Evolutionary conservation across 2,888 invertebrate species (phyloP), one percentile per base, ranked within the genome.

Genomic region (Sphecodes monilicornis): DNA sequence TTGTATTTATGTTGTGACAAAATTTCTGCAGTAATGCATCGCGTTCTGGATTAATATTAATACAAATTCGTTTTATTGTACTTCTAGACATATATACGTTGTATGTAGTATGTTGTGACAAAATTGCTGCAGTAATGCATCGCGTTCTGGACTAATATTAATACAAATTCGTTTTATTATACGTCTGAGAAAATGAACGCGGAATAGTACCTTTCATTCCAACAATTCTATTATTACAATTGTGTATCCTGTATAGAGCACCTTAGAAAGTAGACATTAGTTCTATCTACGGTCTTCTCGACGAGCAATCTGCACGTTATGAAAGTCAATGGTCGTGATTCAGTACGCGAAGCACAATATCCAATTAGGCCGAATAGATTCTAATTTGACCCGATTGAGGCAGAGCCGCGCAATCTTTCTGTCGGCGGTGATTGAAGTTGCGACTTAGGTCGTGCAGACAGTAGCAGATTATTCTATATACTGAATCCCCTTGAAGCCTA

Each of bases 331-430:
- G 87, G 91, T 86, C 84, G 89, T 92, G 90, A 93, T 92, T 91
- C 90, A 90, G 92, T 92, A 88, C 88, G 85, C 89, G 85, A 85
- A 81, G 89, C 87, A 90, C 92, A 93, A 93, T 93, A 93, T 91
- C 93, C 93, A 93, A 94, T 93, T 93, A 92, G 89, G 86, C 82
- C 89, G 91, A 92, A 92, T 93, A 93, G 92, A 92, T 92, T 92
- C 92, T 92, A 92, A 94, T 94, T 93, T 91, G 89, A 82, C 79
- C 66, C 91, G 91, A 93, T 93, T 91, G 89, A 91, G 88, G 82
- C 80, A 80, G 89, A 84, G 79, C 86, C 88, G 86, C 86, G 90
- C 89, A 90, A 91, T 91, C 90, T 91, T 89, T 89, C 85, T 86
- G 77, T 88, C 87, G 78, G 76, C 81, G 75, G 89, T 93, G 90